phyloP scores from a whole-genome alignment of 2,888 invertebrate species.

The Parelbella ahira region DNA sequence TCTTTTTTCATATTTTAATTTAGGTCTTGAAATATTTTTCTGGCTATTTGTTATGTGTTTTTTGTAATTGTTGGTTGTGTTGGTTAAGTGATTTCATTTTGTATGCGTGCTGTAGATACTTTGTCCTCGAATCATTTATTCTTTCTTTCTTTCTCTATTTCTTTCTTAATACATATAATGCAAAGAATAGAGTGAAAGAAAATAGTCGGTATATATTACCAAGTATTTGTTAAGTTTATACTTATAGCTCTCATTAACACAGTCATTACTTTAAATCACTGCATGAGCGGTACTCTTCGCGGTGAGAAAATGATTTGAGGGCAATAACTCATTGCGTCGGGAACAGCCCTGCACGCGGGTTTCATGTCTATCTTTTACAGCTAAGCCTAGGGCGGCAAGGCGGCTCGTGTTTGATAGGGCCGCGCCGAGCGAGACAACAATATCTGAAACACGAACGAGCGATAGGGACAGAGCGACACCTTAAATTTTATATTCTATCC shows the following conservation, averaged over 20 bases:
- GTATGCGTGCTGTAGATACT: too few relatives aligned
- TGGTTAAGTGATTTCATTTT: too few relatives aligned
- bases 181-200: too few relatives aligned
- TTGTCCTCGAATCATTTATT: too few relatives aligned
- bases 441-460: slow-evolving; percentile 37
- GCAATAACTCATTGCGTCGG: slow-evolving; percentile 38
- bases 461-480: slow-evolving; percentile 59
- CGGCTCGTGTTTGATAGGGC: slow-evolving; percentile 66
- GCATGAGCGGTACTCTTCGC: slow-evolving; percentile 51
- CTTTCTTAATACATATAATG: too few relatives aligned
- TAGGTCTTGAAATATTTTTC: too few relatives aligned
- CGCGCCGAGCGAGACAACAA: slow-evolving; percentile 52
- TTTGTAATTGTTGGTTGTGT: too few relatives aligned
- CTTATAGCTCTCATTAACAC: slow-evolving; percentile 13
- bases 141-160: too few relatives aligned
- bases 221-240: too few relatives aligned
- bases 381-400: slow-evolving; percentile 76
- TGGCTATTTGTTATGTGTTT: too few relatives aligned
- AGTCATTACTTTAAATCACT: slow-evolving; percentile 47
- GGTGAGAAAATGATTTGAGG: slow-evolving; percentile 55
- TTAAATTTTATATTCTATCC: slow-evolving; percentile 81
- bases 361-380: slow-evolving; percentile 77
- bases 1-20: background rate
- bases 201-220: too few relatives aligned
- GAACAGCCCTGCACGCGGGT: slow-evolving; percentile 63